These are phyloP conservation scores for Hypena proboscidalis DNA, from an alignment of 2,888 invertebrate genomes.

Conservation along the genomic window DNA sequence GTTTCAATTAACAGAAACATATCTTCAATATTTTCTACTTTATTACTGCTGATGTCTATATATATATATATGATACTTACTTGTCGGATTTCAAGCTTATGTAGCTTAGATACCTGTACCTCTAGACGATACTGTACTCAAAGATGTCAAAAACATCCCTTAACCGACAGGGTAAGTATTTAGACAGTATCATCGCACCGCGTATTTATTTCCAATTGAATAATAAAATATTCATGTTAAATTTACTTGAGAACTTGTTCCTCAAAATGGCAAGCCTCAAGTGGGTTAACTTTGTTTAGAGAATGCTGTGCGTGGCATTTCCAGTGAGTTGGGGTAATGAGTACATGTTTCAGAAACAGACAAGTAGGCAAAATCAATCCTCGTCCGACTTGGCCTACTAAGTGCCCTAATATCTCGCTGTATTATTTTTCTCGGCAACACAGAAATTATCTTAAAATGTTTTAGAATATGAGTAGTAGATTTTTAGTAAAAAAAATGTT, in stretches of 20 bases:
- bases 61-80: too few relatives aligned
- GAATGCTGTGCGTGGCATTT: conserved; percentile 18
- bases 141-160: too few relatives aligned
- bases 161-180: too few relatives aligned
- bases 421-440: conserved; percentile 54
- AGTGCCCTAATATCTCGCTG: conserved; percentile 66
- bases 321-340: conserved; percentile 24
- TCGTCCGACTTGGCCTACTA: conserved; percentile 62
- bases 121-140: too few relatives aligned
- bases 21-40: too few relatives aligned
- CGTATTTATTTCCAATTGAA: not conserved
- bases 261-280: not conserved
- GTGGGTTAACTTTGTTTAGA: not conserved
- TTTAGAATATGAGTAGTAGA: conserved; percentile 17
- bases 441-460: conserved; percentile 48
- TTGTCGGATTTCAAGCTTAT: too few relatives aligned
- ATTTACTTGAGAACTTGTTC: not conserved
- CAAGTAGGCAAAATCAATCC: conserved; percentile 67
- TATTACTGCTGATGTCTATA: too few relatives aligned
- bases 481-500: too few relatives aligned
- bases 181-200: too few relatives aligned
- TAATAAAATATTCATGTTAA: not conserved
- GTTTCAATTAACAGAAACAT: too few relatives aligned
- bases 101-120: too few relatives aligned
- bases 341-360: conserved; percentile 25